Evolutionary conservation across 1,140 invertebrate genomes (phyloP).

Genomic region (Pogonomyrmex barbatus): DNA sequence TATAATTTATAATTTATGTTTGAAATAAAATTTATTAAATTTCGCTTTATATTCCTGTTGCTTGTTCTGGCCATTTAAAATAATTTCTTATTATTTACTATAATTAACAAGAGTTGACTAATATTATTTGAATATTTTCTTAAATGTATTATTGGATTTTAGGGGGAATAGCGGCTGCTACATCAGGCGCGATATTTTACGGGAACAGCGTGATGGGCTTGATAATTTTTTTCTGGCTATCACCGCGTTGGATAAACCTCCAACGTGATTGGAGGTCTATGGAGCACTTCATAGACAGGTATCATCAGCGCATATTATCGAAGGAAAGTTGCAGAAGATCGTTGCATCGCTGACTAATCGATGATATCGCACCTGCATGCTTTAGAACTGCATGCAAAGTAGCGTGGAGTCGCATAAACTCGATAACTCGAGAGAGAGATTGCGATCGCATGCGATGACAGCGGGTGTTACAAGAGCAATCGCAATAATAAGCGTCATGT

Average conservation of each 20-base stretch:
- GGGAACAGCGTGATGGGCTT: constrained; percentile 84
- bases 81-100: too few relatives aligned
- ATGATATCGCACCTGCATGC: background rate
- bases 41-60: too few relatives aligned
- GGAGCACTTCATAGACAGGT: constrained; percentile 84
- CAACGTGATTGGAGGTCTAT: constrained; percentile 84
- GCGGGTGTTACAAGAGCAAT: constrained; percentile 6
- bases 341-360: constrained; percentile 5
- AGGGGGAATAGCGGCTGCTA: constrained; percentile 85
- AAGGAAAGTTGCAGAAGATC: background rate
- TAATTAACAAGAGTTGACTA: too few relatives aligned
- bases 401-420: background rate
- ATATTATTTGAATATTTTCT: too few relatives aligned
- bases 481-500: constrained; percentile 8
- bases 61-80: too few relatives aligned
- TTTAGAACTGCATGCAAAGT: background rate
- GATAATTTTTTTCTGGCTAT: constrained; percentile 83
- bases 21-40: too few relatives aligned
- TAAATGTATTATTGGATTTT: constrained; percentile 27
- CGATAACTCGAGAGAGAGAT: constrained; percentile 9
- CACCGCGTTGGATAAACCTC: constrained; percentile 82
- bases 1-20: too few relatives aligned
- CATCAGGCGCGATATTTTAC: constrained; percentile 85
- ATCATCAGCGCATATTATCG: background rate
- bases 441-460: constrained; percentile 30